phyloP scores from a whole-genome alignment of 1,140 invertebrate species.

The Littorina saxatilis region DNA sequence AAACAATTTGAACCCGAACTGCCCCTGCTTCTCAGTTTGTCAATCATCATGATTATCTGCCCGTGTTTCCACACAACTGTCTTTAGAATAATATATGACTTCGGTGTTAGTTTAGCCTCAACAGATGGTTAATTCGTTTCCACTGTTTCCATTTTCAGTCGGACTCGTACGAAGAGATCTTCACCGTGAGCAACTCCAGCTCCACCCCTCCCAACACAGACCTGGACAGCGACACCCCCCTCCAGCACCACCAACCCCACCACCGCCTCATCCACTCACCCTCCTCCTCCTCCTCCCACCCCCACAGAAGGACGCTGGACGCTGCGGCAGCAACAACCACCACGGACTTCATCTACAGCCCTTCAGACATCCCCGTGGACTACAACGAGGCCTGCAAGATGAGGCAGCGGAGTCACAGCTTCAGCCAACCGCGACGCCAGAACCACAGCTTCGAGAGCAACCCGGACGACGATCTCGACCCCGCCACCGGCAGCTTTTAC shows the following conservation, averaged over 20 bases:
- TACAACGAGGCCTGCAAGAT: slow-evolving; percentile 46
- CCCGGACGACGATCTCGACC: no score
- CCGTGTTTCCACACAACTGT: no score
- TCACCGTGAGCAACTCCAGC: slow-evolving; percentile 61
- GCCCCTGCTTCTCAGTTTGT: no score
- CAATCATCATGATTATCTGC: no score
- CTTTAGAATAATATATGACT: no score
- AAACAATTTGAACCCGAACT: no score
- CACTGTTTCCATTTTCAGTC: slow-evolving; percentile 50
- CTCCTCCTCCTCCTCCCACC: not conserved
- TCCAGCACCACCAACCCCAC: not conserved
- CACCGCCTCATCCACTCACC: not conserved
- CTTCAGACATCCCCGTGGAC: slow-evolving; percentile 44
- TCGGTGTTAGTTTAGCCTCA: no score
- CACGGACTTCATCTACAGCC: slow-evolving; percentile 45
- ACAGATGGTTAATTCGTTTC: no score
- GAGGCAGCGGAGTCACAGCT: slow-evolving; percentile 47
- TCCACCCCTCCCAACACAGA: slow-evolving; percentile 45
- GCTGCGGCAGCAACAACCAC: not conserved
- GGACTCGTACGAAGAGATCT: slow-evolving; percentile 65
- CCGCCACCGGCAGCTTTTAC: slow-evolving; percentile 33
- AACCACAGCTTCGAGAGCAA: slow-evolving; percentile 34
- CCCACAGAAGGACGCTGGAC: no score
- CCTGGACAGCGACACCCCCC: not conserved
- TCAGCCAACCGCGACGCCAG: slow-evolving; percentile 43